Percentiles rank a stretch among this genome's conserved stretches.
These are phyloP conservation scores for Platycnemis pennipes DNA, from an alignment of 2,888 invertebrate species.

Conservation along the genomic window DNA sequence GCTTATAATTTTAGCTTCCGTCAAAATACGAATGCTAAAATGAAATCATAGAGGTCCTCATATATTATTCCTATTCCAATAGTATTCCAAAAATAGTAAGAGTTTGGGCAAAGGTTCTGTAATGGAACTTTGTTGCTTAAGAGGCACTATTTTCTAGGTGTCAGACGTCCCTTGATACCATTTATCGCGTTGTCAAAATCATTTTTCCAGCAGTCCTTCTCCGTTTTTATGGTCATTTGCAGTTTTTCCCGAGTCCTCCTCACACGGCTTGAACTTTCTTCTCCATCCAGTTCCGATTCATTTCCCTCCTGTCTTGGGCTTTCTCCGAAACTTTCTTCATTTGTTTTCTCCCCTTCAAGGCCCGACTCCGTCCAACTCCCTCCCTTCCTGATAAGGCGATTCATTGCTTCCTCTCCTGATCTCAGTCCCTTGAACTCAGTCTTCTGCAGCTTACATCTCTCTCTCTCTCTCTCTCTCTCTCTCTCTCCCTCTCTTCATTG, in stretches of 20 bases:
- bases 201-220: neutral
- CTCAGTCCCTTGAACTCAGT: neutral
- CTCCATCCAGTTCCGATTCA: neutral
- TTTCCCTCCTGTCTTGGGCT: neutral
- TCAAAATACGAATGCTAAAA: no score
- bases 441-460: neutral
- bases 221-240: neutral
- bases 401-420: conserved; percentile 20
- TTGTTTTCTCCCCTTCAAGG: neutral
- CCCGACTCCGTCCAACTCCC: neutral
- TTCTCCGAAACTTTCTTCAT: neutral
- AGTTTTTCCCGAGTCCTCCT: neutral
- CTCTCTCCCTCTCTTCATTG: neutral
- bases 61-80: no score
- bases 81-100: no score
- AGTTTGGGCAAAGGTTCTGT: no score
- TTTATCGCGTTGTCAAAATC: neutral
- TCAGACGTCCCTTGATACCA: neutral
- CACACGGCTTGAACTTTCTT: neutral
- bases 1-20: no score
- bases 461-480: neutral
- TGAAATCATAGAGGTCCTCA: no score
- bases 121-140: no score
- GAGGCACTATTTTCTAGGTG: neutral
- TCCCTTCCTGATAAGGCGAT: conserved; percentile 33